phyloP scores from a whole-genome alignment of 1,140 invertebrate species.

The Asobara japonica region DNA sequence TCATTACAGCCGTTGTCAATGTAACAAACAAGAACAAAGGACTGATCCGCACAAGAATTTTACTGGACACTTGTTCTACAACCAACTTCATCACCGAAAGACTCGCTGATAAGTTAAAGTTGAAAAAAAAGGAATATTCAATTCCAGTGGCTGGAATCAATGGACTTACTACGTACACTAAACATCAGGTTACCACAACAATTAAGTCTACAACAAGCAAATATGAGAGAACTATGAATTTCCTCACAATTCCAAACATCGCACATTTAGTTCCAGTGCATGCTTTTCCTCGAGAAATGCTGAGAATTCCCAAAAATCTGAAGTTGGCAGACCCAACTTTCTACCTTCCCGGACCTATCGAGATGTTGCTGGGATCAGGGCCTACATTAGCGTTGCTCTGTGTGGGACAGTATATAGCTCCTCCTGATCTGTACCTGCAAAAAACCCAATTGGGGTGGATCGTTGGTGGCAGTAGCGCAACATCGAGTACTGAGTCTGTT shows the following conservation, averaged over 20 bases:
- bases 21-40: neutral
- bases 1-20: slow-evolving; percentile 13
- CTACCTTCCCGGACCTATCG: neutral
- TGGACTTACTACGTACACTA: neutral
- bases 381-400: neutral
- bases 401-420: slow-evolving; percentile 6
- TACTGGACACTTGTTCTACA: slow-evolving; percentile 26
- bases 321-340: slow-evolving; percentile 24
- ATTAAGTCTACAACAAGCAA: neutral
- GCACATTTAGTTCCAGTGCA: neutral
- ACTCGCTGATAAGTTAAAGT: neutral
- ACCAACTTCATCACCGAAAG: slow-evolving; percentile 28
- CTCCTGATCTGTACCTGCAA: slow-evolving; percentile 2
- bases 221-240: slow-evolving; percentile 11
- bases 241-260: slow-evolving; percentile 14
- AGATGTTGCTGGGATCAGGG: slow-evolving; percentile 17
- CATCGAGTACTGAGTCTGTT: neutral
- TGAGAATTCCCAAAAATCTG: slow-evolving; percentile 19
- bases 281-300: neutral
- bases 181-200: neutral
- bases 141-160: slow-evolving; percentile 15
- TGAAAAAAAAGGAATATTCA: neutral
- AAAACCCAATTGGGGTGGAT: slow-evolving; percentile 29
- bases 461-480: slow-evolving; percentile 18
- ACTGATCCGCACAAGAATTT: neutral